Evolutionary conservation across 2,113 vertebrate species (phyloP).

Genomic region (Taurulus bubalis): DNA sequence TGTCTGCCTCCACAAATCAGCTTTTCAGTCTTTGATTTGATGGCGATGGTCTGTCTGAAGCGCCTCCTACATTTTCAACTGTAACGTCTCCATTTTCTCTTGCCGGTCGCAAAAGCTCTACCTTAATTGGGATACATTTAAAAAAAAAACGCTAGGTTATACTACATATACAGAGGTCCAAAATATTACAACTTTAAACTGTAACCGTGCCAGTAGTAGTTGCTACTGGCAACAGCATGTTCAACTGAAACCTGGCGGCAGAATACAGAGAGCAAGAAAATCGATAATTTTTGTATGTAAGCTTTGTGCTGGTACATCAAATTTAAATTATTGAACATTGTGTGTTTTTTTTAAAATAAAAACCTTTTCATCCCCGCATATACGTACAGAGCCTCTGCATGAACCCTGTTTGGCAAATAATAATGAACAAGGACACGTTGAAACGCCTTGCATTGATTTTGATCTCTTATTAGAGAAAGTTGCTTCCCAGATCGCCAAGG

Average conservation of each 20-base stretch:
- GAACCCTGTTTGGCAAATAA: neutral
- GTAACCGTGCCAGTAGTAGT: neutral
- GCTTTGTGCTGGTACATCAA: neutral
- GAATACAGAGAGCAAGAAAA: neutral
- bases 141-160: too few relatives aligned
- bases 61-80: too few relatives aligned
- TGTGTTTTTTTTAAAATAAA: neutral
- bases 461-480: neutral
- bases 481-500: neutral
- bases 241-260: neutral
- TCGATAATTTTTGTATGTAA: neutral
- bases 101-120: too few relatives aligned
- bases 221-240: neutral
- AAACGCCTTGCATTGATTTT: conserved; percentile 20
- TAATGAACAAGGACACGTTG: neutral
- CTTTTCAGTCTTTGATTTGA: too few relatives aligned
- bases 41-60: too few relatives aligned
- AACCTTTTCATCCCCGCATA: neutral
- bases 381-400: neutral
- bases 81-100: too few relatives aligned
- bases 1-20: too few relatives aligned
- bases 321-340: neutral
- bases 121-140: too few relatives aligned
- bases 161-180: neutral
- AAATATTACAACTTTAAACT: neutral